A percentile compares a stretch with the other conserved stretches of the same genome.
phyloP scores from a whole-genome alignment of 2,888 invertebrate species.

The Nomada flava region DNA sequence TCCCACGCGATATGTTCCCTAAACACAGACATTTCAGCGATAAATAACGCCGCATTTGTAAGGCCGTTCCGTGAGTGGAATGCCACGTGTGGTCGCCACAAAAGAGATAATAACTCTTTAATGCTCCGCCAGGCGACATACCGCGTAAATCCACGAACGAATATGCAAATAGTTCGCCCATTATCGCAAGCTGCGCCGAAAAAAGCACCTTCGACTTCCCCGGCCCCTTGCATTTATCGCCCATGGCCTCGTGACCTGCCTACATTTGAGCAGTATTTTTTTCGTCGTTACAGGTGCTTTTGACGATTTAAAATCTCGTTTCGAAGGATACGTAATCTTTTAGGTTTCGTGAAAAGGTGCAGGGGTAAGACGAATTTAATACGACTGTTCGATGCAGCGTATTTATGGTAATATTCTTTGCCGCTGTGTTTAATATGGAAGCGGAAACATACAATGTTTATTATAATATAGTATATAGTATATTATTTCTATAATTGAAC shows the following conservation, averaged over 20 bases:
- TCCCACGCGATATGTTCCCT: constrained; percentile 33
- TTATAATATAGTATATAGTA: too few species aligned
- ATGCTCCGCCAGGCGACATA: constrained; percentile 39
- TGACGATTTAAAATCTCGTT: constrained; percentile 30
- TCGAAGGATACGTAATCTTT: background rate
- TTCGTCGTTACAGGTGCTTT: constrained; percentile 33
- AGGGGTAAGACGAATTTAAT: constrained; percentile 2
- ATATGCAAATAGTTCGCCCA: constrained; percentile 61
- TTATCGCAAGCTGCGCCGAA: constrained; percentile 49
- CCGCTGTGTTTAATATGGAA: too few species aligned
- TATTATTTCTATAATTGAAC: too few species aligned
- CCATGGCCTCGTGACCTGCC: constrained; percentile 11
- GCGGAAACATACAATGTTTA: too few species aligned
- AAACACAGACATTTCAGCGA: constrained; percentile 41
- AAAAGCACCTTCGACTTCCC: constrained; percentile 32
- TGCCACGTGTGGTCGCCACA: constrained; percentile 38
- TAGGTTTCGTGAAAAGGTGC: background rate
- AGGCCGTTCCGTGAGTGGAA: constrained; percentile 41
- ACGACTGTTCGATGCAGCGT: background rate
- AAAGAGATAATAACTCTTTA: constrained; percentile 66
- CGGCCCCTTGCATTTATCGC: constrained; percentile 13
- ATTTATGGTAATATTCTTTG: too few species aligned
- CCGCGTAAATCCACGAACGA: constrained; percentile 51
- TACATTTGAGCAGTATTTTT: constrained; percentile 11
- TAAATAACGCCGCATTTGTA: constrained; percentile 56